Percentiles rank a stretch among this genome's conserved stretches.
phyloP scores from a whole-genome alignment of 2,888 invertebrate species.

The Sabellastarte sp. region DNA sequence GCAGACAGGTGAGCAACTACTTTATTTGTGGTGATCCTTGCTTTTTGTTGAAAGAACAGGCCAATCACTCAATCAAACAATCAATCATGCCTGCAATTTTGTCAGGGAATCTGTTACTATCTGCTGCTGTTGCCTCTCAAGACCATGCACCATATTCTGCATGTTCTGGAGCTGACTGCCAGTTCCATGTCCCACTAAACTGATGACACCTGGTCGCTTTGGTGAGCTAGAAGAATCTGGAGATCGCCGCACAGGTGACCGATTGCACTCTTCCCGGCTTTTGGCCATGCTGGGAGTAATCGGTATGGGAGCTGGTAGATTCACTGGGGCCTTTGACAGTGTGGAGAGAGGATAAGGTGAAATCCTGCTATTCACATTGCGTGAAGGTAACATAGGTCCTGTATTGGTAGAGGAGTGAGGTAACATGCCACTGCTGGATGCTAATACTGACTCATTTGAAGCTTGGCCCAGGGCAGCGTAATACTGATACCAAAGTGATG shows the following conservation, averaged over 20 bases:
- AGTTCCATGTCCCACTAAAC: too few relatives aligned
- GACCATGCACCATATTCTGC: slow-evolving; percentile 94
- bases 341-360: background rate
- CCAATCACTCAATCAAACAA: too few relatives aligned
- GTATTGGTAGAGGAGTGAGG: background rate
- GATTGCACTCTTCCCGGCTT: background rate
- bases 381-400: background rate
- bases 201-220: too few relatives aligned
- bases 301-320: background rate
- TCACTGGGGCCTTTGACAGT: background rate
- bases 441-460: background rate
- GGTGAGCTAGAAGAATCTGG: background rate
- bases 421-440: background rate
- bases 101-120: background rate
- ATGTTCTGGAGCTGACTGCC: slow-evolving; percentile 81
- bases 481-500: background rate
- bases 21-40: too few relatives aligned
- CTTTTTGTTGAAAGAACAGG: too few relatives aligned
- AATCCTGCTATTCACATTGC: background rate
- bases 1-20: too few relatives aligned
- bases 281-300: background rate
- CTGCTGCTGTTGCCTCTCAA: slow-evolving; percentile 19
- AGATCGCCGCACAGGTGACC: background rate
- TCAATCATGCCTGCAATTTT: background rate
- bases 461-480: background rate